These are phyloP conservation scores for Pteropus alecto DNA, from an alignment of 2,113 vertebrate species.

Conservation along the genomic window DNA sequence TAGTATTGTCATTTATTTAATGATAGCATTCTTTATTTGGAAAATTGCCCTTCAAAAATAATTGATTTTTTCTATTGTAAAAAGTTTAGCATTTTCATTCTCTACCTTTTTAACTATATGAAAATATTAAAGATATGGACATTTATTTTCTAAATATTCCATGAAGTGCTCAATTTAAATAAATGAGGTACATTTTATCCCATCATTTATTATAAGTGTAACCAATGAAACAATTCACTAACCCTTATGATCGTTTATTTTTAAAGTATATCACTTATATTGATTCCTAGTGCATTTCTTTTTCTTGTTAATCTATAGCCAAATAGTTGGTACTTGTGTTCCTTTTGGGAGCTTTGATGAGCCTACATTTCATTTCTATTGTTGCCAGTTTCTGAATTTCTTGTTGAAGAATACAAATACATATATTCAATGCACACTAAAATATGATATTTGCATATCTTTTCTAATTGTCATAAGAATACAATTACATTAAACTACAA, in stretches of 20 bases:
- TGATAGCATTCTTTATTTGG: background rate
- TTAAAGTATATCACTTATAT: background rate
- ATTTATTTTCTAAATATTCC: background rate
- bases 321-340: background rate
- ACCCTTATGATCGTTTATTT: background rate
- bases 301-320: background rate
- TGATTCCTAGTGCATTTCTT: background rate
- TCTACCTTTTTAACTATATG: background rate
- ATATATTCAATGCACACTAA: background rate
- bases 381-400: background rate
- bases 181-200: background rate
- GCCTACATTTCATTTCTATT: background rate
- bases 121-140: background rate
- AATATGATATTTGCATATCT: background rate
- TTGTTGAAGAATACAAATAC: background rate
- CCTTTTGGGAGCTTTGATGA: background rate
- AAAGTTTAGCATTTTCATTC: background rate
- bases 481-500: background rate
- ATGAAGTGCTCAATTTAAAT: background rate
- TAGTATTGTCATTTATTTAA: background rate
- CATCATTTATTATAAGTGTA: background rate
- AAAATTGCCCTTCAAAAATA: background rate
- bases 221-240: background rate
- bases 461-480: background rate
- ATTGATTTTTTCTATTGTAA: background rate